Base-by-base conservation (phyloP, 2,888 invertebrate genomes). In the Acleris laterana region DNA sequence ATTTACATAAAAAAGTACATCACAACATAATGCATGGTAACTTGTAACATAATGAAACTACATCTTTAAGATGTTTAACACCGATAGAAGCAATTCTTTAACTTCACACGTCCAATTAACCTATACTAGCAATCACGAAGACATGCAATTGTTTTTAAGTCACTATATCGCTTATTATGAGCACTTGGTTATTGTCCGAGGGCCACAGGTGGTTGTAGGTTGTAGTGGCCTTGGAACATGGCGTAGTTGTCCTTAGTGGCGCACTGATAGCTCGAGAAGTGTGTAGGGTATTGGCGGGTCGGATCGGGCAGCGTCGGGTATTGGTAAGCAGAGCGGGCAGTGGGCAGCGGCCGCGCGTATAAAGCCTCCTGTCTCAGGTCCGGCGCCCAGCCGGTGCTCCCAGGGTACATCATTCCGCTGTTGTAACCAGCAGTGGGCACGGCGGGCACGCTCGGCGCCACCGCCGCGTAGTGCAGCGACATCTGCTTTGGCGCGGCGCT, bases 201-300 rank as follows among this genome's bases (percentile, higher is more conserved):
- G 52, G 93, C 93, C 57, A 93, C 83, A 1, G 93, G 88, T 9
- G 91, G 88, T 76, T 90, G 91, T 67, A 92, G 79, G 72, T 88
- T 91, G 68, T 92, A 92, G 77, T 93, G 93, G 77, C 93, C 93
- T 74, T 93, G 93, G 71, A 93, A 93, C 75, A 93, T 82, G 19
- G 87, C 77, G 72, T 93, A 93, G 72, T 91, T 93, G 52, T 93
- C 93, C 68, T 93, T 93, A 5, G 89, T 74, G 9, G 90, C 90
- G 59, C 93, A 93, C 77, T 93, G 93, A 64, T 93, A 93, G 4
- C 88, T 78, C 56, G 82, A 77, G 44, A 90, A 81, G 1, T 46
- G 57, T 13, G 84, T 69, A 0, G 89, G 73, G 66, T 93, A 93
- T 70, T 93, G 90, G 65, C 92, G 90, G 72, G 92, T 16, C 13